Evolutionary conservation across 2,888 invertebrate species (phyloP), one percentile per base, ranked within the genome.

Genomic region (Drosophila mettleri): DNA sequence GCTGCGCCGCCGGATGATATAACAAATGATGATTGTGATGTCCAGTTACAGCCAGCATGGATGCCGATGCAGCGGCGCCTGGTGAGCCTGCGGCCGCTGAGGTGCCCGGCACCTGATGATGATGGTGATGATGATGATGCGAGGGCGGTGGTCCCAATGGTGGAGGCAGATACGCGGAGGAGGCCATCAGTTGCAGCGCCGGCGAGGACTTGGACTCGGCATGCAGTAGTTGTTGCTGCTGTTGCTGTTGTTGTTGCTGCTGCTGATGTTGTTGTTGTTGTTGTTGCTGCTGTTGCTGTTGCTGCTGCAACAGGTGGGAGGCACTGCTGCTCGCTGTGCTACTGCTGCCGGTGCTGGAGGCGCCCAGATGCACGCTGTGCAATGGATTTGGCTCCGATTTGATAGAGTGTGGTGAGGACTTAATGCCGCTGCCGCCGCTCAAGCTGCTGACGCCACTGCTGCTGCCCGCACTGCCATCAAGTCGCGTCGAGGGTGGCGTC

Each of bases 11-110:
- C 82, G 92, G 92, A 86, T 92, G 92, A 49, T 92, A 89, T 43
- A 92, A 86, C 76, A 92, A 92, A 76, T 92, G 92, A 76, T 92
- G 91, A 80, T 90, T 90, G 58, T 92, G 92, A 74, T 91, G 91
- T 5, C 90, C 90, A 9, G 86, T 74, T 6, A 89, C 89, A 33
- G 90, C 74, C 88, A 92, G 87, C 69, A 91, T 86, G 14, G 91
- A 89, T 9, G 91, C 83, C 7, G 91, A 82, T 14, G 89, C 87
- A 45, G 86, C 86, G 24, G 88, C 86, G 8, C 88, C 83, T 3
- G 90, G 80, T 4, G 87, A 86, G 6, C 74, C 74, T n/a, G 49
- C 86, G 18, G 84, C 79, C 27, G 85, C 78, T 1, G 54, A 55
- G 20, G 66, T 68, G 29, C 76, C 69, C 39, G 80, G 43, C 65